A percentile compares a stretch with the other conserved stretches of the same genome.
These are phyloP conservation scores for Raillietiella orientalis DNA, from an alignment of 2,888 invertebrate genomes.

Conservation along the genomic window DNA sequence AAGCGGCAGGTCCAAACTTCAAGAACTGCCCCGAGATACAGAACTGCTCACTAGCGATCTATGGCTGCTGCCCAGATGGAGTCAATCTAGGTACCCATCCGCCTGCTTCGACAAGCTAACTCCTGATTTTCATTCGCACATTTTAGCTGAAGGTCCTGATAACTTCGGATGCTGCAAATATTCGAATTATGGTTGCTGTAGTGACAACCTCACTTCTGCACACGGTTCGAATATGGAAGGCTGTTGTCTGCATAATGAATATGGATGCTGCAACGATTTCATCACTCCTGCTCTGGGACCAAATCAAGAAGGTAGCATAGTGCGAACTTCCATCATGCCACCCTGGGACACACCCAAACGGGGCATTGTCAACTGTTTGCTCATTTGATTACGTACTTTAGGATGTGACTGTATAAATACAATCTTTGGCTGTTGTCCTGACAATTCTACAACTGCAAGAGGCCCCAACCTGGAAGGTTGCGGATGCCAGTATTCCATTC, in stretches of 20 bases:
- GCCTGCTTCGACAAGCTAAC: too few species aligned
- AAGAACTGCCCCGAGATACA: constrained; percentile 15
- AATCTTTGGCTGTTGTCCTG: constrained; percentile 54
- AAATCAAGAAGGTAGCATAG: not conserved
- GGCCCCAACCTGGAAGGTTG: constrained; percentile 51
- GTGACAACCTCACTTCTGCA: constrained; percentile 46
- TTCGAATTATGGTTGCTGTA: constrained; percentile 52
- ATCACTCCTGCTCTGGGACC: constrained; percentile 26
- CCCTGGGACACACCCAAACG: too few species aligned
- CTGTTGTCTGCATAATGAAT: constrained; percentile 17
- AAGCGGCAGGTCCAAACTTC: constrained; percentile 25
- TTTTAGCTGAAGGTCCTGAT: too few species aligned
- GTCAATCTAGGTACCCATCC: too few species aligned
- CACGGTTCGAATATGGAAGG: constrained; percentile 53
- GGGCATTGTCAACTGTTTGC: not conserved
- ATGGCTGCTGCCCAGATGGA: constrained; percentile 21
- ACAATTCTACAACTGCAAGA: constrained; percentile 37
- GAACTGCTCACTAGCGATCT: constrained; percentile 14
- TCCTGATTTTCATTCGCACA: too few species aligned
- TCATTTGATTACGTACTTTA: constrained; percentile 8
- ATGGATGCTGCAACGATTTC: constrained; percentile 76
- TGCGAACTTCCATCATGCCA: too few species aligned
- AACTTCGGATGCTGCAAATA: too few species aligned
- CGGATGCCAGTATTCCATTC: constrained; percentile 35
- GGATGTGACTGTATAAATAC: constrained; percentile 46